Conservation (phyloP, 2,797 vertebrate species). For the Zalophus californianus region DNA sequence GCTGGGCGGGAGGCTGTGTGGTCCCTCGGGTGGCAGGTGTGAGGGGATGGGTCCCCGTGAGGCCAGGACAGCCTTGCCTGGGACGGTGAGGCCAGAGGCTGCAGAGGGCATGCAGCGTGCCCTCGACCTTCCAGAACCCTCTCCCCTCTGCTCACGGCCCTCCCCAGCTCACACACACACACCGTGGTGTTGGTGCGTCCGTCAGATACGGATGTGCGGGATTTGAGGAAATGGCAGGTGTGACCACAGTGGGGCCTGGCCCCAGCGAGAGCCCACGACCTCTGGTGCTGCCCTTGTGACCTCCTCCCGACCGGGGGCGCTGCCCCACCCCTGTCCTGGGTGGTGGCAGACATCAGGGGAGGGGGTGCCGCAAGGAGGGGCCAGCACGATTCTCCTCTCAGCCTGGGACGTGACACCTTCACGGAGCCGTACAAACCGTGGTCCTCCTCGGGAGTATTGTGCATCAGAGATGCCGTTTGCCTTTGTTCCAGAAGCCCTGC, state of each 20-base stretch:
- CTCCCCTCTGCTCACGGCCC: background rate
- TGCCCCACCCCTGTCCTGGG: background rate
- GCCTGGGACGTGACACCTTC: too few species aligned
- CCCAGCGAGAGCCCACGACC: accelerated
- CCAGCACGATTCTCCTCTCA: too few species aligned
- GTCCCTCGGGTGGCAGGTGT: background rate
- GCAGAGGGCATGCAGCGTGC: too few species aligned
- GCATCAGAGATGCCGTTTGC: accelerated
- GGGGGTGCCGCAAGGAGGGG: background rate
- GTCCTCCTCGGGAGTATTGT: background rate
- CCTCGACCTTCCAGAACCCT: background rate
- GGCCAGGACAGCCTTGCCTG: background rate
- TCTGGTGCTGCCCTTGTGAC: background rate
- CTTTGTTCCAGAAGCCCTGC: too few species aligned
- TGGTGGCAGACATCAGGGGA: background rate
- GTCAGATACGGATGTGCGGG: accelerated
- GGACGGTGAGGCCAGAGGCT: background rate
- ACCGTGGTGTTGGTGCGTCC: too few species aligned
- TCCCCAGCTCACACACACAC: background rate
- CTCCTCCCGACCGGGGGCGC: background rate
- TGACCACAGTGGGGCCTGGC: background rate
- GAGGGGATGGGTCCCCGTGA: background rate
- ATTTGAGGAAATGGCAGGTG: background rate
- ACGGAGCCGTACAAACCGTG: too few species aligned
- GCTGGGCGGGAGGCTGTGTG: background rate